Base-by-base conservation (phyloP, 2,113 vertebrate species). In the Myxocyprinus asiaticus region DNA sequence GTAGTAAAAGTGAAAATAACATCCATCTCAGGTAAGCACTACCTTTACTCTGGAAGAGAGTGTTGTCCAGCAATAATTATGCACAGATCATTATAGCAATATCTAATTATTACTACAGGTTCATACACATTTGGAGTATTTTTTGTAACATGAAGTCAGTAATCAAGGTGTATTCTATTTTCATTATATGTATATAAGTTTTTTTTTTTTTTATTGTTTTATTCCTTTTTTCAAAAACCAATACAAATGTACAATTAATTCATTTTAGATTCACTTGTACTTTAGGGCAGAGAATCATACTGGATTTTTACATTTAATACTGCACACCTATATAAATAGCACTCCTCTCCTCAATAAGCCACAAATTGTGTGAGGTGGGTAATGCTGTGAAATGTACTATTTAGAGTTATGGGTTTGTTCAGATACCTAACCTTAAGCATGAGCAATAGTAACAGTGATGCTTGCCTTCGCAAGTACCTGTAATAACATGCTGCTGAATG, bases 141-240 rank as follows among this genome's bases (percentile, higher is more conserved):
- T 78, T 69, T 67, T 51, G 56, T 50, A 51, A 71, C 47, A n/a
- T 14, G 22, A 76, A 87, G 53, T 89, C 86, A 91, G 22, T 92
- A 92, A 83, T 85, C 85, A 90, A 95, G 96, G 95, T 98, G 96
- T 97, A 96, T 94, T 98, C 95, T 97, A 95, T 96, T 97, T 95
- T 81, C 92, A 94, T 92, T 88, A 90, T 90, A 84, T 96, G 82
- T 97, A 95, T 92, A 96, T 94, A 95, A 87, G 91, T 63, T 66
- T 78, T 77, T 91, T 73, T 78, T 84, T 83, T 76, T 65, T 33
- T 33, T 33, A 33, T 88, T 80, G 86, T 90, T 85, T 78, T 81
- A 63, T 91, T 77, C 83, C 79, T 85, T 90, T 91, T 89, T 87
- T 87, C 86, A 82, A 76, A 55, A 83, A 83, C 58, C 48, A 87